Evolutionary conservation across 2,888 invertebrate species (phyloP), one percentile per base, ranked within the genome.

Genomic region (Strigamia transsilvanica): DNA sequence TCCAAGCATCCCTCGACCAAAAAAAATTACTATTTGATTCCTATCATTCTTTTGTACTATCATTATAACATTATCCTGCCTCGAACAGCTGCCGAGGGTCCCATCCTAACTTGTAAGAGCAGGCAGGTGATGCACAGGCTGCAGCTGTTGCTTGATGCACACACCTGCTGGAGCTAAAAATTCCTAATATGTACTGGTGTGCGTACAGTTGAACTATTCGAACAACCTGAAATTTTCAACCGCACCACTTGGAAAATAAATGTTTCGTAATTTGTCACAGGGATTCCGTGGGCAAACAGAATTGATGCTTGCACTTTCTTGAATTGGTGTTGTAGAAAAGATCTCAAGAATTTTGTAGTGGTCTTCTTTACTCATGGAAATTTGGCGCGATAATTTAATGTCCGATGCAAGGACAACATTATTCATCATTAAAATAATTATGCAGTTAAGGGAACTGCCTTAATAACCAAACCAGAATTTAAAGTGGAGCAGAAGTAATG

Each of bases 401-500:
- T 73, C 73, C 32, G 73, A 12, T 32, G 73, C 73, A 73, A 73
- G 73, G 73, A 73, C 73, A 27, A 73, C 73, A 32, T 27, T 27
- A 73, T 73, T 73, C 73, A 73, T 73, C 73, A 73, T 73, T 73
- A 73, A 73, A 73, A 73, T 73, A 32, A 73, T 27, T 27, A 73
- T 73, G 73, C 73, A 73, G 73, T 73, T 73, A 73, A 73, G 73
- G 73, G 73, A 73, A 73, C 32, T 73, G 73, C 73, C 32, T 73
- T 73, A 73, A 73, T 73, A 73, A 73, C 15, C 15, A 73, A 73
- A n/a, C 23, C 32, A 73, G 73, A 73, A 73, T 27, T 32, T 73
- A 27, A 73, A 73, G 12, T 73, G 12, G 73, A 73, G 73, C 73
- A 73, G 73, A 73, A 73, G 73, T 73, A 73, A 73, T 73, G 73